Conservation (phyloP, 2,797 vertebrate genomes). For the Mionectes olivaceus region DNA sequence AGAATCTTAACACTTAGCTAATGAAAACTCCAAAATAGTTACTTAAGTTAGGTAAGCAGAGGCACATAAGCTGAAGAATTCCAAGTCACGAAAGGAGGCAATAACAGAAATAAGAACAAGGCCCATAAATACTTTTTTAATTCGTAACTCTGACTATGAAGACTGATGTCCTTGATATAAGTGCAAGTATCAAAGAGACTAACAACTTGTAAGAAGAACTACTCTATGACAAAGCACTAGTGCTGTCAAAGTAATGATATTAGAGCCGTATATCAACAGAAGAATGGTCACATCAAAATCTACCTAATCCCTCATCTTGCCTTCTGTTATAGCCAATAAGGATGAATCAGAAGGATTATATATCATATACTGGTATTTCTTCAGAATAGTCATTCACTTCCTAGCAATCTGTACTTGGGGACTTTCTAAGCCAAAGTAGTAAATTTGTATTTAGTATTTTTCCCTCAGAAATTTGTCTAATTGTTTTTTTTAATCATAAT, state of each 20-base stretch:
- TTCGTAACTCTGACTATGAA: slow-evolving; percentile 27
- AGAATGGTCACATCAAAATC: slow-evolving; percentile 8
- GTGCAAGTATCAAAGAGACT: slow-evolving; percentile 21
- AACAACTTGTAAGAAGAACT: slow-evolving; percentile 44
- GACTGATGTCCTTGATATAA: slow-evolving; percentile 52
- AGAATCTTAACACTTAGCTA: not conserved
- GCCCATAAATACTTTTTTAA: slow-evolving; percentile 37
- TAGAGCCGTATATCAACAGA: slow-evolving; percentile 50
- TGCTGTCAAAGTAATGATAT: slow-evolving; percentile 56
- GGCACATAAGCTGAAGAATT: not conserved
- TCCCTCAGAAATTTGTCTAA: not conserved
- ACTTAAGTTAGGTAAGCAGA: not conserved
- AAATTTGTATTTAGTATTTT: not conserved
- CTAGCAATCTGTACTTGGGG: not conserved
- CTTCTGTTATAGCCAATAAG: slow-evolving; percentile 31
- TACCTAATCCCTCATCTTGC: not conserved
- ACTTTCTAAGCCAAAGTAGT: not conserved
- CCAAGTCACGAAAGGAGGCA: not conserved
- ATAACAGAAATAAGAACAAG: slow-evolving; percentile 15
- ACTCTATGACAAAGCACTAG: not conserved
- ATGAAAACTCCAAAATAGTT: not conserved
- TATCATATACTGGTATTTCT: not conserved
- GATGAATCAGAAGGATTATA: slow-evolving; percentile 18
- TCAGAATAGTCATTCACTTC: not conserved
- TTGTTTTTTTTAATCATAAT: not conserved